Percentiles rank a stretch among this genome's conserved stretches.
phyloP scores from a whole-genome alignment of 2,797 vertebrate genomes.

The Uromys caudimaculatus region DNA sequence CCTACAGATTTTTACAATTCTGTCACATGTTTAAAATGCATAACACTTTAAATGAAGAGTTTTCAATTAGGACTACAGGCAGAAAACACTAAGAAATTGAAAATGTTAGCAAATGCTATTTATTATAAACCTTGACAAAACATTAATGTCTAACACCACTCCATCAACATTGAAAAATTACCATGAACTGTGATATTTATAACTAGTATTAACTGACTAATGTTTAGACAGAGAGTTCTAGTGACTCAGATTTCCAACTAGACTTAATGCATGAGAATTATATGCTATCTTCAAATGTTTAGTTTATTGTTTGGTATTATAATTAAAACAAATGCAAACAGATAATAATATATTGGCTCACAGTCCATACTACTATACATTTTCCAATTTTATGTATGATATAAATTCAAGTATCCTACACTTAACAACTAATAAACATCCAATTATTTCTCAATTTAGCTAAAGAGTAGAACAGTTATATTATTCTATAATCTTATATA shows the following conservation, averaged over 20 bases:
- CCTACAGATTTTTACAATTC: neutral
- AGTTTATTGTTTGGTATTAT: slow-evolving; percentile 61
- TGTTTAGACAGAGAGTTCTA: neutral
- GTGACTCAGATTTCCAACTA: slow-evolving; percentile 43
- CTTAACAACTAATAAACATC: slow-evolving; percentile 66
- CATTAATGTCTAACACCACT: neutral
- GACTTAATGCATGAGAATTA: slow-evolving; percentile 69
- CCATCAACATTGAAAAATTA: neutral
- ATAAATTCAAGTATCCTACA: slow-evolving; percentile 49
- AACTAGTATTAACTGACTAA: slow-evolving; percentile 21
- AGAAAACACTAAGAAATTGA: neutral
- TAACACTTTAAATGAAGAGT: neutral
- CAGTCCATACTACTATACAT: slow-evolving; percentile 25
- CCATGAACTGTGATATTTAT: neutral
- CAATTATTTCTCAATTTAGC: slow-evolving; percentile 74
- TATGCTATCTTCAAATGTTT: slow-evolving; percentile 57
- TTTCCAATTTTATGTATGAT: slow-evolving; percentile 14
- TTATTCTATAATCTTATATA: slow-evolving; percentile 63
- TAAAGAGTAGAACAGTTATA: slow-evolving; percentile 65
- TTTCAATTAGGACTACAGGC: neutral
- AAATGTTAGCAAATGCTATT: neutral
- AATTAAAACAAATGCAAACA: slow-evolving; percentile 74
- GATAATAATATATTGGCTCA: slow-evolving; percentile 3
- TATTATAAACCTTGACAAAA: neutral
- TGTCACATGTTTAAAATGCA: neutral